Percentiles rank a stretch among this genome's conserved stretches.
phyloP scores from a whole-genome alignment of 1,140 invertebrate species.

The Trichonephila clavata region DNA sequence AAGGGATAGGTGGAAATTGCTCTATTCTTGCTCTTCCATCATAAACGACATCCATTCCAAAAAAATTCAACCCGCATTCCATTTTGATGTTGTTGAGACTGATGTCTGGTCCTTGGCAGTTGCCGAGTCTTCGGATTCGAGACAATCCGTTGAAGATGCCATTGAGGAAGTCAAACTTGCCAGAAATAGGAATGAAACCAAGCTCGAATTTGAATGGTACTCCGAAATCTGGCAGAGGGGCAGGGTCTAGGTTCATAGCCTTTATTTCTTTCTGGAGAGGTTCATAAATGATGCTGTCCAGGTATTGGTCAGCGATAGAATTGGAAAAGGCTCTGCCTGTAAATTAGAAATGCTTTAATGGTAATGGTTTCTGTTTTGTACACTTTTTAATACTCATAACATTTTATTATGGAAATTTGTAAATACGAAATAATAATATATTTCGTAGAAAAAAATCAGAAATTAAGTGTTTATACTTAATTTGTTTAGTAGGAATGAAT shows the following conservation, averaged over 20 bases:
- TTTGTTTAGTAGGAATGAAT: too few relatives aligned
- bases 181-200: constrained; percentile 21
- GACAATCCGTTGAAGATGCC: constrained; percentile 62
- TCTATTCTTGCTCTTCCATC: constrained; percentile 47
- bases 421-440: too few relatives aligned
- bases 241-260: constrained; percentile 35
- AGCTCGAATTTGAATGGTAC: constrained; percentile 47
- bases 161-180: constrained; percentile 18
- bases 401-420: too few relatives aligned
- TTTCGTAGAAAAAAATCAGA: too few relatives aligned
- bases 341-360: background rate
- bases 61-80: constrained; percentile 58
- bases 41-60: constrained; percentile 56
- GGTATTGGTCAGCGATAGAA: constrained; percentile 36
- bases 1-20: constrained; percentile 37
- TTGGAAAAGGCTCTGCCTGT: background rate
- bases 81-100: constrained; percentile 20
- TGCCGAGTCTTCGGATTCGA: background rate
- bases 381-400: too few relatives aligned
- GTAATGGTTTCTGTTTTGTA: too few relatives aligned
- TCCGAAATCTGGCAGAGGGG: constrained; percentile 50
- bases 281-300: constrained; percentile 33
- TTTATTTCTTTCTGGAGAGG: constrained; percentile 30
- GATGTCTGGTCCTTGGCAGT: constrained; percentile 41
- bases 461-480: too few relatives aligned